Evolutionary conservation across 2,888 invertebrate species (phyloP), one percentile per base, ranked within the genome.

Genomic region (Endotricha flammealis): DNA sequence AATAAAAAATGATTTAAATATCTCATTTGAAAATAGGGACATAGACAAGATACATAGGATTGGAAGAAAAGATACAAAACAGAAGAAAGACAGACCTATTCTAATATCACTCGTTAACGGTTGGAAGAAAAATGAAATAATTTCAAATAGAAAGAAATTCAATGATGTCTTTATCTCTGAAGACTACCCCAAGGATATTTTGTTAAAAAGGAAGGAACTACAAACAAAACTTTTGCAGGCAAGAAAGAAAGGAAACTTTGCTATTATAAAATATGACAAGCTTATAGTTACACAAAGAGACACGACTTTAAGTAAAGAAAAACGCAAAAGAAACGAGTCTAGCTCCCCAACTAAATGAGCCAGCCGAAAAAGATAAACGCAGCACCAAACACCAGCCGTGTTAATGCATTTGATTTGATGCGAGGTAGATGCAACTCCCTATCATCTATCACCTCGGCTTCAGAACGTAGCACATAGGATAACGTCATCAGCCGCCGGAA

Each of bases 41-140:
- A 25, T 33, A 16, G 25, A 27, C 8, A 25, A 33, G 24, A 12
- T 27, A 4, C 25, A 33, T 17, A 14, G 32, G 11, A 17, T 33
- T 8, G 32, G 32, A 5, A 25, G 17, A 17, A 25, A 14, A 12
- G 12, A 17, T n/a, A 17, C 11, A 7, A n/a, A 27, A 11, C 11
- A 13, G 10, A 25, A 14, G 10, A 33, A 33, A 12, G 25, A 24
- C n/a, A 13, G 32, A 7, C 32, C 32, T 16, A 25, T 33, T 3
- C 16, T 35, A 10, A 13, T 35, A 6, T 29, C 29, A n/a, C 29
- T 35, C 5, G 8, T 22, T 8, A 20, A 29, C 7, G 12, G 13
- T 9, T 35, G 35, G 35, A 29, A 23, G 23, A 35, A 22, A 23
- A 20, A 35, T 10, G 29, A 35, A 29, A n/a, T 35, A 10, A n/a